Percentiles rank a stretch among this genome's conserved stretches.
Evolutionary conservation across 2,797 vertebrate genomes (phyloP).

Genomic region (Sylvia borin): DNA sequence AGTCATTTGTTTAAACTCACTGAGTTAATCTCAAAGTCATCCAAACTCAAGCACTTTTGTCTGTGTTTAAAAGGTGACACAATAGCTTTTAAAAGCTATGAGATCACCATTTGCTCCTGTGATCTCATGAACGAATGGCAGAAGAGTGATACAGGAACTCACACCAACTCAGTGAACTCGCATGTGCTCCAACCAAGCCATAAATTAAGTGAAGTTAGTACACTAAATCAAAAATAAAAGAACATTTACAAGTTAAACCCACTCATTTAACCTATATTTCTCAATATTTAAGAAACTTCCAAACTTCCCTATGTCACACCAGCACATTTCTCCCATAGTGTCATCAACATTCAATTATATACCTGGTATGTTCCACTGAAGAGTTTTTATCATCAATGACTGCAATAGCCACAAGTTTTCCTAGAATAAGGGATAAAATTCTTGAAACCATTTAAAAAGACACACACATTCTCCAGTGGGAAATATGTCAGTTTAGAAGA

Average conservation of each 20-base stretch:
- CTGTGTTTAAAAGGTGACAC: background rate
- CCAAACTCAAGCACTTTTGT: background rate
- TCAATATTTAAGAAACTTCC: background rate
- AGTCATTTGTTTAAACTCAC: background rate
- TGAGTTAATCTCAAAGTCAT: background rate
- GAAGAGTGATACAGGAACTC: background rate
- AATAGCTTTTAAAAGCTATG: background rate
- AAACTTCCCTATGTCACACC: background rate
- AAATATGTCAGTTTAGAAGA: background rate
- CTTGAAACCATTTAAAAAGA: background rate
- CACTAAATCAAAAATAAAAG: background rate
- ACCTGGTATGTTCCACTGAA: conserved; percentile 90
- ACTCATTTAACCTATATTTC: background rate
- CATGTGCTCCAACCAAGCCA: background rate
- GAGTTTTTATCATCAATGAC: conserved; percentile 93
- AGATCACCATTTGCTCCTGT: background rate
- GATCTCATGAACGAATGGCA: background rate
- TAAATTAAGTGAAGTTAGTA: background rate
- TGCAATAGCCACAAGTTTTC: conserved; percentile 94
- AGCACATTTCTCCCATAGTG: background rate
- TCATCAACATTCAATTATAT: conserved; percentile 45
- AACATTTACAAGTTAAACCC: background rate
- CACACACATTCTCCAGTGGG: background rate
- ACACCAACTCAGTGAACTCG: background rate
- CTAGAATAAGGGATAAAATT: conserved; percentile 76